Conservation (phyloP, 2,113 vertebrate genomes). For the Callithrix jacchus region DNA sequence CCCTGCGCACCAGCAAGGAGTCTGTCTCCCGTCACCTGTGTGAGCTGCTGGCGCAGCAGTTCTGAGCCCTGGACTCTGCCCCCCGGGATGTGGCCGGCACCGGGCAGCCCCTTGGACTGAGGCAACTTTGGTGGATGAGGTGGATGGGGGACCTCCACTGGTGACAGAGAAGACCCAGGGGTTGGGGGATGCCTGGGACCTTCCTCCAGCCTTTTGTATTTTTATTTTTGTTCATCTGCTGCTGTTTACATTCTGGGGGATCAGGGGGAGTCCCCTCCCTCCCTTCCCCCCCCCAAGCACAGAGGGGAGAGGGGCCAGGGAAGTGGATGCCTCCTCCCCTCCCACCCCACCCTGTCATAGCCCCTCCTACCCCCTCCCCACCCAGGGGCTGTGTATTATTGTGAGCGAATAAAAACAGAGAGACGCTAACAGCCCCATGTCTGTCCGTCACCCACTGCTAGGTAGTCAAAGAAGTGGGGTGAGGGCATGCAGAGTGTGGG, state of each 20-base stretch:
- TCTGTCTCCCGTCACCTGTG: slow-evolving; percentile 91
- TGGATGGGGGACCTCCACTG: slow-evolving; percentile 83
- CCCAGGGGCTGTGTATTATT: slow-evolving; percentile 74
- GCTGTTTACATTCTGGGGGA: slow-evolving; percentile 79
- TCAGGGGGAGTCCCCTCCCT: slow-evolving; percentile 49
- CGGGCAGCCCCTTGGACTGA: slow-evolving; percentile 56
- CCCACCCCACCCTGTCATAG: background rate
- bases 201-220: slow-evolving; percentile 76
- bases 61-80: slow-evolving; percentile 76
- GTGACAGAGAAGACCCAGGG: slow-evolving; percentile 80
- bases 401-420: slow-evolving; percentile 79
- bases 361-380: slow-evolving; percentile 36
- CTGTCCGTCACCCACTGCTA: background rate
- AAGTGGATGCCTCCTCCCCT: slow-evolving; percentile 58
- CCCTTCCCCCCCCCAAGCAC: slow-evolving; percentile 59
- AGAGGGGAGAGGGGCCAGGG: slow-evolving; percentile 66
- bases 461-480: slow-evolving; percentile 52
- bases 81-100: slow-evolving; percentile 2
- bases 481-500: slow-evolving; percentile 83
- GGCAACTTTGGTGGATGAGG: slow-evolving; percentile 63
- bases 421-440: background rate
- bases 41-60: slow-evolving; percentile 91
- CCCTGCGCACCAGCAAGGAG: slow-evolving; percentile 95
- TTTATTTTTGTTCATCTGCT: slow-evolving; percentile 81
- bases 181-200: slow-evolving; percentile 55